A percentile compares a stretch with the other conserved stretches of the same genome.
Conservation (phyloP, 2,113 vertebrate genomes). For the Lynx canadensis region DNA sequence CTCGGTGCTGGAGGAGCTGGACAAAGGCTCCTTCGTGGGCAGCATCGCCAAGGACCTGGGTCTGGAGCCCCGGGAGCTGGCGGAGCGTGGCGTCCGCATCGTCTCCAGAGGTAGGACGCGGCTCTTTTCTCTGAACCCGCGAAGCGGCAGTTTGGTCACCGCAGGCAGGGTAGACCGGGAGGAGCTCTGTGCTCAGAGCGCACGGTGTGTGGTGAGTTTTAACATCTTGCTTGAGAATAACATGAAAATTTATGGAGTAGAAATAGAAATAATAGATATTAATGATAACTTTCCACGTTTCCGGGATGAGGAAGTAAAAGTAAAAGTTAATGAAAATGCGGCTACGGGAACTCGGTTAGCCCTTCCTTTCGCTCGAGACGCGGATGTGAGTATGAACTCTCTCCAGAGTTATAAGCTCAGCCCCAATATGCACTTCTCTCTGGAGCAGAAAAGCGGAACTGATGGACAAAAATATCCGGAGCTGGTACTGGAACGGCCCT, state of each 20-base stretch:
- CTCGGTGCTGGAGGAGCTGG: constrained; percentile 83
- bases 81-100: constrained; percentile 79
- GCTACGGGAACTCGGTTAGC: constrained; percentile 84
- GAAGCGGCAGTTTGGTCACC: constrained; percentile 80
- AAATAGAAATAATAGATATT: constrained; percentile 90
- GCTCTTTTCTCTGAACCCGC: constrained; percentile 79
- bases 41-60: constrained; percentile 83
- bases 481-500: constrained; percentile 84
- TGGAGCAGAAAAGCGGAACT: constrained; percentile 85
- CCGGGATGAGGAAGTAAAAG: constrained; percentile 85
- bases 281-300: constrained; percentile 92
- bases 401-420: constrained; percentile 86
- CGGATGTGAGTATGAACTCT: constrained; percentile 87
- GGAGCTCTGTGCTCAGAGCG: constrained; percentile 77
- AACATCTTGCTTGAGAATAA: constrained; percentile 84
- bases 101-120: constrained; percentile 77
- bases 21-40: constrained; percentile 84
- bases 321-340: constrained; percentile 88
- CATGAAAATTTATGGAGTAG: constrained; percentile 82
- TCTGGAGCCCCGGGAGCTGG: constrained; percentile 76
- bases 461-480: constrained; percentile 86
- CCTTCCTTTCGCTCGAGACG: constrained; percentile 88
- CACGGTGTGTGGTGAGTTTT: constrained; percentile 82
- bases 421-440: constrained; percentile 86
- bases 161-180: constrained; percentile 83